phyloP scores from a whole-genome alignment of 2,888 invertebrate species.

The Perithous albicinctus region DNA sequence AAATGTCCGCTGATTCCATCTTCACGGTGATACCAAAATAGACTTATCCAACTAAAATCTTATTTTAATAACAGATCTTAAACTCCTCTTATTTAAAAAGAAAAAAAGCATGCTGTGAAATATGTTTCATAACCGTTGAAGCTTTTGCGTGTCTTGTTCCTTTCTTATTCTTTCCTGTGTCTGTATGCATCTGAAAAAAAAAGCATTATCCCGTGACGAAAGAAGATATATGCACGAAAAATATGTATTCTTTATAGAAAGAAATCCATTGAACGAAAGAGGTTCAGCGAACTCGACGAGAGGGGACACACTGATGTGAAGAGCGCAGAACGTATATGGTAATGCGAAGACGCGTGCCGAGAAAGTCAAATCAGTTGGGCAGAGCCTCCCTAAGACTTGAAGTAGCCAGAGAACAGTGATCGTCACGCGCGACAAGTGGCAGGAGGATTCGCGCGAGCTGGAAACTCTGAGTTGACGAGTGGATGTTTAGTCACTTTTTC shows the following conservation, averaged over 20 bases:
- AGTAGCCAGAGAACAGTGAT: slow-evolving; percentile 9
- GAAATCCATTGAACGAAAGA: slow-evolving; percentile 32
- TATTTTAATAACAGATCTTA: too few relatives aligned
- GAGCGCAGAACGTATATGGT: slow-evolving; percentile 71
- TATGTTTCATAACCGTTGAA: slow-evolving; percentile 31
- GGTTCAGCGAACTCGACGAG: slow-evolving; percentile 73
- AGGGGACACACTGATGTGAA: slow-evolving; percentile 12
- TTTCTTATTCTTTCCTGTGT: neutral
- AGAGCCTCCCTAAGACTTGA: slow-evolving; percentile 47
- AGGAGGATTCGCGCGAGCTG: slow-evolving; percentile 1
- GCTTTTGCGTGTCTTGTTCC: slow-evolving; percentile 11
- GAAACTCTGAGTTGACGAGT: slow-evolving; percentile 4
- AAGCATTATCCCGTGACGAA: slow-evolving; percentile 15
- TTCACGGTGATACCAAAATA: too few relatives aligned
- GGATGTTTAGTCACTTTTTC: slow-evolving; percentile 3
- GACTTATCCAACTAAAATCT: too few relatives aligned
- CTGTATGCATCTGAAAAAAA: neutral
- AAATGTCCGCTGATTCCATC: too few relatives aligned
- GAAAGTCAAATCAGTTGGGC: slow-evolving; percentile 72
- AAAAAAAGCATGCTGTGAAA: too few relatives aligned
- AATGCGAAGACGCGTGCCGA: slow-evolving; percentile 75
- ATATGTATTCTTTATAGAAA: slow-evolving; percentile 9
- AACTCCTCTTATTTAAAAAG: too few relatives aligned
- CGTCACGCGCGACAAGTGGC: slow-evolving; percentile 23
- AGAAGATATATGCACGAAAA: neutral